Conservation (phyloP, 2,797 vertebrate genomes). For the Enteromius fasciolatus region DNA sequence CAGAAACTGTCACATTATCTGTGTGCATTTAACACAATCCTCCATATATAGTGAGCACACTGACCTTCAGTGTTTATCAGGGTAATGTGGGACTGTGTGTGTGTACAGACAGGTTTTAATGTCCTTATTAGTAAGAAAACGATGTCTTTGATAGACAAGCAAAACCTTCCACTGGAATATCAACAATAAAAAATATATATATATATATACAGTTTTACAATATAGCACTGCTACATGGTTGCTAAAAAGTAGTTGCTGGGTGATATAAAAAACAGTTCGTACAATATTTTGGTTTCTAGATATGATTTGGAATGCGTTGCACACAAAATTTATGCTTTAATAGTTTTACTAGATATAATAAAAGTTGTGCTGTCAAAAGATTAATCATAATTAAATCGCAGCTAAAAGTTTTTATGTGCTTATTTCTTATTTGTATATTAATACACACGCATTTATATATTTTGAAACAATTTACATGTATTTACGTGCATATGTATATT, state of each 20-base stretch:
- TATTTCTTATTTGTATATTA: no score
- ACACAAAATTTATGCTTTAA: neutral
- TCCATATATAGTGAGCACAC: slow-evolving; percentile 11
- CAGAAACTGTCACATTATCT: slow-evolving; percentile 20
- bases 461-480: no score
- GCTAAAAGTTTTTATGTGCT: no score
- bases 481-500: no score
- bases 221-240: neutral
- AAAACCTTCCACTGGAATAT: neutral
- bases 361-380: no score
- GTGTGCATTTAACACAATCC: slow-evolving; percentile 7
- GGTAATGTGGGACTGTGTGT: neutral
- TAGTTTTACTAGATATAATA: neutral
- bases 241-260: neutral
- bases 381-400: no score
- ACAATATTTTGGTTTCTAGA: neutral
- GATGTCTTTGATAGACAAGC: neutral
- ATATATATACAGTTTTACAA: neutral
- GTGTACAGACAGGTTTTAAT: neutral
- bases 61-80: slow-evolving; percentile 15
- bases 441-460: no score
- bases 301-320: neutral
- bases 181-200: neutral
- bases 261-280: neutral
- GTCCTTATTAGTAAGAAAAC: slow-evolving; percentile 6